phyloP scores from a whole-genome alignment of 2,888 invertebrate species.

The Drosophila vallismaia region DNA sequence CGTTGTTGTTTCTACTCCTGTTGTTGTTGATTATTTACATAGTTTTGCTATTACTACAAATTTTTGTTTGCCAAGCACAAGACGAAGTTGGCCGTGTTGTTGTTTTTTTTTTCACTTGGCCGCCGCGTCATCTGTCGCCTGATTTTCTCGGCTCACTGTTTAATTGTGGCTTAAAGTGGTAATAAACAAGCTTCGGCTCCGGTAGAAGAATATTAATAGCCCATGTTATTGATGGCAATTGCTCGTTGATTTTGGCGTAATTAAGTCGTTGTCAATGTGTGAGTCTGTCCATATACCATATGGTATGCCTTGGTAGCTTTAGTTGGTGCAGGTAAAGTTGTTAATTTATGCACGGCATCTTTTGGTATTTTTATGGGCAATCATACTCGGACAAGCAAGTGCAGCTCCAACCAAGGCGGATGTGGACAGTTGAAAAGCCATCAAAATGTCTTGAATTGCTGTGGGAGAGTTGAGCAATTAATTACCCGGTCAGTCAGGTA shows the following conservation, averaged over 20 bases:
- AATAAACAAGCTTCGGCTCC: constrained; percentile 66
- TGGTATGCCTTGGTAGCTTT: constrained; percentile 8
- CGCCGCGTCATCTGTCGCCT: constrained; percentile 52
- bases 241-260: constrained; percentile 81
- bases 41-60: constrained; percentile 80
- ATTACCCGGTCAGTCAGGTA: constrained; percentile 2
- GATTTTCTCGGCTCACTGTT: constrained; percentile 65
- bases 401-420: constrained; percentile 16
- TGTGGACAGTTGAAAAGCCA: constrained; percentile 22
- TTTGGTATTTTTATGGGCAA: constrained; percentile 36
- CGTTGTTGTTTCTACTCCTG: constrained; percentile 12
- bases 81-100: constrained; percentile 23
- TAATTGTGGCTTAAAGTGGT: constrained; percentile 77
- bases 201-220: constrained; percentile 76
- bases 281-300: constrained; percentile 9
- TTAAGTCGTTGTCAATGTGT: constrained; percentile 75
- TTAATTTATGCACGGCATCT: constrained; percentile 59
- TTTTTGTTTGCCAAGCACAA: constrained; percentile 74
- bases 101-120: constrained; percentile 6
- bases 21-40: constrained; percentile 76
- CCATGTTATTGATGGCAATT: constrained; percentile 81
- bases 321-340: constrained; percentile 18
- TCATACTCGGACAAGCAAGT: constrained; percentile 37
- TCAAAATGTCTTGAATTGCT: constrained; percentile 11
- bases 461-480: constrained; percentile 4